A percentile compares a stretch with the other conserved stretches of the same genome.
Conservation (phyloP, 2,888 invertebrate genomes). For the Agapostemon virescens region DNA sequence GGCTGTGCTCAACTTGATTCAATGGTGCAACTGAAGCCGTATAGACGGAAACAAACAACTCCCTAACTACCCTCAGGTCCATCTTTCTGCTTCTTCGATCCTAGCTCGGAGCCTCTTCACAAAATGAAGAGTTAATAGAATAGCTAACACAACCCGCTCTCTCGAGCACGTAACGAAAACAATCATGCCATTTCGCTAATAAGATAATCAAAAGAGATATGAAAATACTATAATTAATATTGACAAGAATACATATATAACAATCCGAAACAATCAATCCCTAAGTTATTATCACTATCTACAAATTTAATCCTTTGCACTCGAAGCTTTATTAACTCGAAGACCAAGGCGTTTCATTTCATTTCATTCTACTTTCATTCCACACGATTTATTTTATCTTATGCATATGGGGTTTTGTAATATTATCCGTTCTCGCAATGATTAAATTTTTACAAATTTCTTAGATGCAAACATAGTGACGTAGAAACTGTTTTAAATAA, state of each 20-base stretch:
- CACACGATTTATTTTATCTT: too few species aligned
- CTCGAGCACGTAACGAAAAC: not conserved
- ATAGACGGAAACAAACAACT: slow-evolving; percentile 76
- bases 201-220: not conserved
- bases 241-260: not conserved
- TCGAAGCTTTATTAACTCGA: too few species aligned
- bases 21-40: slow-evolving; percentile 72
- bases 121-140: not conserved
- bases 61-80: slow-evolving; percentile 67
- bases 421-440: too few species aligned
- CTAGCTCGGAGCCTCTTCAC: slow-evolving; percentile 41
- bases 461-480: too few species aligned
- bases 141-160: slow-evolving; percentile 7
- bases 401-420: too few species aligned
- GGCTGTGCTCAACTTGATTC: slow-evolving; percentile 73
- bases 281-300: not conserved
- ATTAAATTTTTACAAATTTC: too few species aligned
- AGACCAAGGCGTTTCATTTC: too few species aligned
- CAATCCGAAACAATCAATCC: not conserved
- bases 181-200: not conserved
- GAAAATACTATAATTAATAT: not conserved
- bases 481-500: too few species aligned
- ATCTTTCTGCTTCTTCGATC: slow-evolving; percentile 59
- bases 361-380: too few species aligned
- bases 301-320: too few species aligned